phyloP scores from a whole-genome alignment of 37 sponge, comb jelly and placozoan species.

The Halichondria panicea region DNA sequence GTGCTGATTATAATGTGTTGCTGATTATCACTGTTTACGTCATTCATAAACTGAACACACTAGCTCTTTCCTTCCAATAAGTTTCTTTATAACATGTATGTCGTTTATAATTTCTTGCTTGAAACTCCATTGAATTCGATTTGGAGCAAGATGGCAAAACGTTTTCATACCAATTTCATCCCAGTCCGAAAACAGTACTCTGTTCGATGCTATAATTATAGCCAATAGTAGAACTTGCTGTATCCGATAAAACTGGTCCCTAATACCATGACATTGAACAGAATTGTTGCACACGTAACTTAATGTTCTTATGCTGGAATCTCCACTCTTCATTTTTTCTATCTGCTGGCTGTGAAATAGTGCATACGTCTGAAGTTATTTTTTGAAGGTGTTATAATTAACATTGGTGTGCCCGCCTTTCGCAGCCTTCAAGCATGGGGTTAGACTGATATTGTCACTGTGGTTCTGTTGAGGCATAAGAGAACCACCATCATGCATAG shows the following conservation, averaged over 20 bases:
- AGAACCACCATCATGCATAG: too few relatives aligned
- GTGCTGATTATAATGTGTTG: neutral
- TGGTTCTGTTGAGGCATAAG: too few relatives aligned
- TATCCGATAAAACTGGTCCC: conserved; percentile 35
- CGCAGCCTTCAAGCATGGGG: too few relatives aligned
- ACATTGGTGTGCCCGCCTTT: too few relatives aligned
- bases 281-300: conserved; percentile 30
- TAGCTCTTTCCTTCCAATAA: too few relatives aligned
- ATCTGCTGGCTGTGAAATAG: neutral
- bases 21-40: neutral
- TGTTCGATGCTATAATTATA: conserved; percentile 9
- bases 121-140: conserved; percentile 36
- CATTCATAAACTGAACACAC: neutral
- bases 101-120: too few relatives aligned
- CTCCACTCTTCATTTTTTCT: conserved; percentile 1
- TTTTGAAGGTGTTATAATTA: conserved; percentile 2
- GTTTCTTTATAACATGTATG: too few relatives aligned
- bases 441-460: too few relatives aligned
- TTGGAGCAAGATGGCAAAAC: conserved; percentile 8
- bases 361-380: too few relatives aligned
- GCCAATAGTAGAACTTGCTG: conserved; percentile 17
- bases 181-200: conserved; percentile 39
- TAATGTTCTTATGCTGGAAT: conserved; percentile 18
- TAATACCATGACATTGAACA: conserved; percentile 18
- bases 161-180: neutral